These are phyloP conservation scores for Dryocosmus kuriphilus DNA, from an alignment of 2,888 invertebrate species.

Conservation along the genomic window DNA sequence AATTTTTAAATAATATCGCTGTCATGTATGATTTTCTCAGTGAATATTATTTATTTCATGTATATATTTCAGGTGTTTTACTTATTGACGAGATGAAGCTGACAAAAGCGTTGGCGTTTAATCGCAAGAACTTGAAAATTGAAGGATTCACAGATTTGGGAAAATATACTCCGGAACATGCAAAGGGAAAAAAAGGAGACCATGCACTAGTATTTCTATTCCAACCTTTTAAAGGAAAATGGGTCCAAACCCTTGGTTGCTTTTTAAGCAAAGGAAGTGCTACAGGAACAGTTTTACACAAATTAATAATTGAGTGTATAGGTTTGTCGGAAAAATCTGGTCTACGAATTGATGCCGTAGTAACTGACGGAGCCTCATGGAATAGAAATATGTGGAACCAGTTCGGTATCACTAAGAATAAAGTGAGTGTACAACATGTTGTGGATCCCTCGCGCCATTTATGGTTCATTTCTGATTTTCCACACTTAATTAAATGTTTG, in stretches of 20 bases:
- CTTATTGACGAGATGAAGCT: slow-evolving; percentile 23
- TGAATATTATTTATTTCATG: too few species aligned
- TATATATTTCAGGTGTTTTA: slow-evolving; percentile 2
- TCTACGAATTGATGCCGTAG: too few species aligned
- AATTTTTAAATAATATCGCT: neutral
- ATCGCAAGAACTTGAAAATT: neutral
- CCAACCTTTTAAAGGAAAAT: slow-evolving; percentile 58
- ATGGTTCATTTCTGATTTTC: too few species aligned
- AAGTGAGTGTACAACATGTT: too few species aligned
- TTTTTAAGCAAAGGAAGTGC: slow-evolving; percentile 60
- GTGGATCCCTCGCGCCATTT: too few species aligned
- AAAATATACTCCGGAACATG: slow-evolving; percentile 30
- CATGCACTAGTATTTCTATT: slow-evolving; percentile 64
- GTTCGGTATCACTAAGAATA: too few species aligned
- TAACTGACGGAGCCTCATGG: too few species aligned
- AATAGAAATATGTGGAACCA: too few species aligned
- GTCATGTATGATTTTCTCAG: too few species aligned
- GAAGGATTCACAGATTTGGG: slow-evolving; percentile 27
- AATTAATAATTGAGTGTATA: slow-evolving; percentile 56
- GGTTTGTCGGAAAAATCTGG: too few species aligned
- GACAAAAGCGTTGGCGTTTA: neutral
- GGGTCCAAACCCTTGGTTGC: slow-evolving; percentile 61
- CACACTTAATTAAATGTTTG: too few species aligned
- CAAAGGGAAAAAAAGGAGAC: slow-evolving; percentile 49
- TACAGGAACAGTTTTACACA: slow-evolving; percentile 52